Evolutionary conservation across 2,113 vertebrate species (phyloP).

Genomic region (Elephantulus edwardii): DNA sequence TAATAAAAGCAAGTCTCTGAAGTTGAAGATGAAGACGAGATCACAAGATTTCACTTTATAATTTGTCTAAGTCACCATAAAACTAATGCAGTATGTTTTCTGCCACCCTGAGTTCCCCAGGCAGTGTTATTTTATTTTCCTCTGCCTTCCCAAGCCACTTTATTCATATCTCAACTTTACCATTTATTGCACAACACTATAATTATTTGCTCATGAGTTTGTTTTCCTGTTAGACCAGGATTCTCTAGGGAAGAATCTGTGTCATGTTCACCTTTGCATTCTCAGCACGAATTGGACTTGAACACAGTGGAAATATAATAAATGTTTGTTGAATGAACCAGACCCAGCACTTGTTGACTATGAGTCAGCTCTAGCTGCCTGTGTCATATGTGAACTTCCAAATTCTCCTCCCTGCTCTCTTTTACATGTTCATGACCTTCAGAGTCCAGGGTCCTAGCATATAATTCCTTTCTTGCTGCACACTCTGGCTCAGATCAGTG

Average conservation of each 20-base stretch:
- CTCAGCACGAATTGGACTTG: neutral
- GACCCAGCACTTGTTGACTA: neutral
- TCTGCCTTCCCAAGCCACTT: neutral
- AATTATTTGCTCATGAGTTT: conserved; percentile 6
- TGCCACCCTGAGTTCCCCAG: neutral
- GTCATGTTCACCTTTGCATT: neutral
- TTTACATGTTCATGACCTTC: neutral
- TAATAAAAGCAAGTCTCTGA: neutral
- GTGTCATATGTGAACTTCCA: neutral
- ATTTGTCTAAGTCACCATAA: conserved; percentile 49
- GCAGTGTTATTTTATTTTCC: neutral
- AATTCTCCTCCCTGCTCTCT: neutral
- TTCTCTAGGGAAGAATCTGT: conserved; percentile 22
- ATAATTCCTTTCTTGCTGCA: neutral
- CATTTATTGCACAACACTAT: neutral
- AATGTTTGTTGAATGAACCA: conserved; percentile 24
- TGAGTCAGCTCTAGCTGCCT: neutral
- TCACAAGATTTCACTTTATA: conserved; percentile 16
- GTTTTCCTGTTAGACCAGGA: neutral
- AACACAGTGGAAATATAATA: conserved; percentile 36
- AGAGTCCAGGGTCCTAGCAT: rapidly evolving
- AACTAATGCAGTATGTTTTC: neutral
- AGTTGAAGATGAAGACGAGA: neutral
- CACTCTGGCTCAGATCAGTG: neutral
- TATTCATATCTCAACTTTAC: neutral